Conservation (phyloP, 2,113 vertebrate genomes). For the Leuciscus idus region DNA sequence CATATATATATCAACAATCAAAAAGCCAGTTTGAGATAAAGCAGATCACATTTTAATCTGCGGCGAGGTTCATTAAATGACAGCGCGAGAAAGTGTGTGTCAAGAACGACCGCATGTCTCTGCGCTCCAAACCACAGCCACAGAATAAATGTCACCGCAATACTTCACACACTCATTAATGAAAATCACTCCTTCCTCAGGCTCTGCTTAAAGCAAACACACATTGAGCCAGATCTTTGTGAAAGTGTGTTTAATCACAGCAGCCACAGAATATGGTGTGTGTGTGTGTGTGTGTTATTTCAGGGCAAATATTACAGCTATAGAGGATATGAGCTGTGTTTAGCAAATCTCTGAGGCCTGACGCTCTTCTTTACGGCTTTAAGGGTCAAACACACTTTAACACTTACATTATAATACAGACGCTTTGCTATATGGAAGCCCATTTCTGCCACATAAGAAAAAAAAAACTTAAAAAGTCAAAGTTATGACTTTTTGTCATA, state of each 20-base stretch:
- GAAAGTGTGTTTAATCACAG: constrained; percentile 15
- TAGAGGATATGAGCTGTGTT: neutral
- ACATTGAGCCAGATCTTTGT: constrained; percentile 23
- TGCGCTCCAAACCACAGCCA: constrained; percentile 36
- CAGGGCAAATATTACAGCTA: neutral
- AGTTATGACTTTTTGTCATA: too few relatives aligned
- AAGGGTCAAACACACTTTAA: neutral
- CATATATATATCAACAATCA: neutral
- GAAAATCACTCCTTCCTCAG: constrained; percentile 54
- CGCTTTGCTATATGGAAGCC: neutral
- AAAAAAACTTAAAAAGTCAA: too few relatives aligned
- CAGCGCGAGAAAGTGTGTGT: neutral
- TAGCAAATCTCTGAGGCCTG: too few relatives aligned
- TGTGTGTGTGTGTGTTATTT: neutral
- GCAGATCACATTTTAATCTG: constrained; percentile 45
- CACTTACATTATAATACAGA: neutral
- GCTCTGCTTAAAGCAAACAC: constrained; percentile 59
- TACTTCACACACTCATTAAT: constrained; percentile 59
- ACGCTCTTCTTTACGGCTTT: neutral
- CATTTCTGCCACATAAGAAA: too few relatives aligned
- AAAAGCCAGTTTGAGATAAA: neutral
- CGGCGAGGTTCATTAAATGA: neutral
- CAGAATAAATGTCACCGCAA: constrained; percentile 63
- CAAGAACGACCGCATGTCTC: neutral
- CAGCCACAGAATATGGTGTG: neutral